Evolutionary conservation across 1,140 invertebrate species (phyloP), one percentile per base, ranked within the genome.

Genomic region (Procambarus virginalis): DNA sequence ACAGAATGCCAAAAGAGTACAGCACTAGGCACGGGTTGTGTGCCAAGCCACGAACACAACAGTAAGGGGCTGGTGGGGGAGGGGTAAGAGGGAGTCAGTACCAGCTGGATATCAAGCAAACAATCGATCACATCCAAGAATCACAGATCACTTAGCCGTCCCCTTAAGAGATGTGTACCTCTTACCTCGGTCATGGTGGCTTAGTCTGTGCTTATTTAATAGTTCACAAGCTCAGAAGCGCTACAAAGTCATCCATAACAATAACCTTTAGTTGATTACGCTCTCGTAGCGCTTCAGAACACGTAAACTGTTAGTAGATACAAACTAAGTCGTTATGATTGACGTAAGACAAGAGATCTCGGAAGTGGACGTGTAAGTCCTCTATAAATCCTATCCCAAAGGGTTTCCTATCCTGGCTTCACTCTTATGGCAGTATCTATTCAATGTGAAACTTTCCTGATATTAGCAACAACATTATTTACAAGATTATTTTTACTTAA

Each of bases 401-500:
- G 64, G 17, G 64, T 17, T 17, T 68, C 64, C 64, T 68, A 68
- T 20, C 64, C 17, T 68, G 64, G 64, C 64, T 68, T 68, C 64
- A 14, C 64, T 68, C 64, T 58, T 58, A 20, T 17, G 64, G 12
- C 64, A 68, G 17, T 17, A 20, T 68, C 64, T 68, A 68, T 4
- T 68, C 10, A 34, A 34, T 34, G 34, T 34, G 34, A 34, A 68
- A 81, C 79, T 60, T 6, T 22, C 60, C 79, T 81, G 34, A 81
- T 55, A 60, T 81, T 55, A 48, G 79, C 79, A 60, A 12, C 79
- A 81, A 22, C 45, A 81, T n/a, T 81, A 81, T 81, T 58, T 81
- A 81, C 79, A 81, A 68, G 64, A 68, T 68, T 68, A 12, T 20
- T 68, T 68, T 68, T 20, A 68, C 3, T 68, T 17, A 68, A 68